Conservation (phyloP, 1,140 invertebrate genomes). For the Drosophila arawakana region DNA sequence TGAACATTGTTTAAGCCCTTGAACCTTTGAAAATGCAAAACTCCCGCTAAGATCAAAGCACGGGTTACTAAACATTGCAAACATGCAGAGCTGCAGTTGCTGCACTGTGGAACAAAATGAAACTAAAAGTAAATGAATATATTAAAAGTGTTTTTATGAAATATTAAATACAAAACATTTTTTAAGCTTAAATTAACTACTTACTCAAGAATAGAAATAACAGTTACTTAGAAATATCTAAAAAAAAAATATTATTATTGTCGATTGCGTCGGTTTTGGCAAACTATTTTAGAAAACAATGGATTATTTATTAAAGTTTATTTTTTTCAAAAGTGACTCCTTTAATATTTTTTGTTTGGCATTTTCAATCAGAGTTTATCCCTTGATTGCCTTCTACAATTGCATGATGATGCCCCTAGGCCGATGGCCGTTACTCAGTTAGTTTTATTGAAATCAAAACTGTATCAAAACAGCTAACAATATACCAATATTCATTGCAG, state of each 20-base stretch:
- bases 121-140: not conserved
- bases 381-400: conserved; percentile 21
- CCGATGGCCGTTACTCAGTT: conserved; percentile 59
- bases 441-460: conserved; percentile 77
- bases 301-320: too few relatives aligned
- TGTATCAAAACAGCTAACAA: conserved; percentile 55
- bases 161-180: too few relatives aligned
- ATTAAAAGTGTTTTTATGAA: too few relatives aligned
- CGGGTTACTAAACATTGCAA: conserved; percentile 10
- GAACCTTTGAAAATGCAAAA: conserved; percentile 30
- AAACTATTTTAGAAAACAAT: too few relatives aligned
- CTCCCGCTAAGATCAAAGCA: conserved; percentile 26
- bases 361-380: conserved; percentile 34
- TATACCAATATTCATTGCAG: conserved; percentile 32
- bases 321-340: not conserved
- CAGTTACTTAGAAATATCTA: too few relatives aligned
- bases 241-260: too few relatives aligned
- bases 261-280: too few relatives aligned
- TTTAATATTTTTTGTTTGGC: not conserved
- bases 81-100: conserved; percentile 14
- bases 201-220: too few relatives aligned
- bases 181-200: too few relatives aligned
- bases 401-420: conserved; percentile 38
- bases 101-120: conserved; percentile 41
- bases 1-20: conserved; percentile 51